These are phyloP conservation scores for Tricholaema leucomelas DNA, from an alignment of 2,113 vertebrate genomes.

Conservation along the genomic window DNA sequence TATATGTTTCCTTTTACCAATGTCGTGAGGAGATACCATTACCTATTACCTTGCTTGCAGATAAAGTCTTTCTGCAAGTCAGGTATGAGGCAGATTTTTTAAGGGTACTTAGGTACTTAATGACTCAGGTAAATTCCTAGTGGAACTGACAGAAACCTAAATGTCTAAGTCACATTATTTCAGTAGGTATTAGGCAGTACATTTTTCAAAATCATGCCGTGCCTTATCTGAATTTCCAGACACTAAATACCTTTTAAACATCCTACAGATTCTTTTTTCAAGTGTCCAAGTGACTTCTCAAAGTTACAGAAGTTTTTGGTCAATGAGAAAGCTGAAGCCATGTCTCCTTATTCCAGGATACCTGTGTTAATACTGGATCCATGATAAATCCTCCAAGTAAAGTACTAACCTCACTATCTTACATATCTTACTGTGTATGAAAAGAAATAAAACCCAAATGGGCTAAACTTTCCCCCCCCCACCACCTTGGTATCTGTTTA, in stretches of 20 bases:
- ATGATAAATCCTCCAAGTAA: neutral
- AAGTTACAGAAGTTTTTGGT: neutral
- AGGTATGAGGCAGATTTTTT: neutral
- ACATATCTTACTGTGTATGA: neutral
- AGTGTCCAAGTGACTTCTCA: neutral
- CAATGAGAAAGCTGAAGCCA: neutral
- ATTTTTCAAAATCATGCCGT: conserved; percentile 18
- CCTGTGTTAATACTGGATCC: neutral
- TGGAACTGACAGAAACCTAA: neutral
- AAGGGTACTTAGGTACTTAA: conserved; percentile 18
- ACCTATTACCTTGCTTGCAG: neutral
- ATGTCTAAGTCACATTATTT: conserved; percentile 14
- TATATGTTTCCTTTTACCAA: neutral
- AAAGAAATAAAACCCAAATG: no score
- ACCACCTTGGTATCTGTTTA: neutral
- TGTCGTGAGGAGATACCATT: neutral
- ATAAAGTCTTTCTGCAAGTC: neutral
- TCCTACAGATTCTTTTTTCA: neutral
- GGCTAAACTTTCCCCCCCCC: neutral
- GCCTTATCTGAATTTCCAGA: neutral
- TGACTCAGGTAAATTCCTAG: neutral
- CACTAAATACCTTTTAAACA: neutral
- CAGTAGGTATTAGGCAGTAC: neutral
- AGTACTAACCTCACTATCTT: neutral
- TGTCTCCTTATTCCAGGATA: neutral